Base-by-base conservation (phyloP, 2,113 vertebrate genomes). In the Leptosomus discolor region DNA sequence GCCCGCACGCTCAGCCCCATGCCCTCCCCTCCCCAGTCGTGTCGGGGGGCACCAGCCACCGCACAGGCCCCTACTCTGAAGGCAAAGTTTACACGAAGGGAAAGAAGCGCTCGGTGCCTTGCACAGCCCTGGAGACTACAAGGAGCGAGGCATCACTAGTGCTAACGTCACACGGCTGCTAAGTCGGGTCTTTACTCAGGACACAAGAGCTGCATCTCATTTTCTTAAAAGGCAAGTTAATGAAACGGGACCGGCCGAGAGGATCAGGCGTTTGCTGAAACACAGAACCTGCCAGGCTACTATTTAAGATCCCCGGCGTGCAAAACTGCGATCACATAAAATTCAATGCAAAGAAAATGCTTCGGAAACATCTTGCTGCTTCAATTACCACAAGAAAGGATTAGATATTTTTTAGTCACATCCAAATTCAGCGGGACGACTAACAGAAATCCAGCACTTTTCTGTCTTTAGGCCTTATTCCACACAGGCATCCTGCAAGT, bases 311-410 rank as follows among this genome's bases (percentile, higher is more conserved):
- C 68, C 51, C 77, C 29, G 69, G 71, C 78, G 45, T 70, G 90
- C 77, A 96, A 85, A 95, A 39, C 39, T 50, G 70, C 60, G 95
- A 90, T 84, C 68, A 10, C 56, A 51, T 13, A 69, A 83, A 97
- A 93, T 14, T 37, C 85, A 93, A 90, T 61, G 78, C 70, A 88
- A 85, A 96, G 91, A 95, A 94, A 96, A 97, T 64, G 50, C 95
- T 56, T 45, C 79, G 78, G 92, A 97, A 97, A 91, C 41, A 68
- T 58, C 68, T 73, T n/a, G 67, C 45, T 83, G 77, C 94, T 95
- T 74, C 50, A 92, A 83, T 65, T 74, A 86, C 86, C 95, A 82
- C 89, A 93, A 78, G 85, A 96, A 87, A 94, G 93, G 63, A 58
- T 68, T 77, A 56, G 81, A 94, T 93, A 37, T 70, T 93, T 92